phyloP scores from a whole-genome alignment of 1,140 invertebrate genomes.

The Drosophila lacteicornis region DNA sequence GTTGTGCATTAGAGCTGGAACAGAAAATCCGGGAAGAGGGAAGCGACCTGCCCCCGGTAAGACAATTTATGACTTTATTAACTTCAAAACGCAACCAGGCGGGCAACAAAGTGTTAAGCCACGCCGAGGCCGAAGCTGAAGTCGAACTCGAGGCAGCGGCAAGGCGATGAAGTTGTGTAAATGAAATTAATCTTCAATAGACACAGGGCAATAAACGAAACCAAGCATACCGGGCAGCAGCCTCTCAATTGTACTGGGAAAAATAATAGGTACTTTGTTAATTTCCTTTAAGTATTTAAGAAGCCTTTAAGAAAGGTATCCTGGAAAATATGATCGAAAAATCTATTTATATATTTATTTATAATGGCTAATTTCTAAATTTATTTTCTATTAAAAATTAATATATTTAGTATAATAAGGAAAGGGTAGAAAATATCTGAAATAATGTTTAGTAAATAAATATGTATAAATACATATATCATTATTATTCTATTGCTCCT shows the following conservation, averaged over 20 bases:
- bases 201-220: slow-evolving; percentile 80
- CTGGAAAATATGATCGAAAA: too few species aligned
- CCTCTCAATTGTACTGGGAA: slow-evolving; percentile 1
- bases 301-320: too few species aligned
- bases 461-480: too few species aligned
- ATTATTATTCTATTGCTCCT: neutral
- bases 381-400: too few species aligned
- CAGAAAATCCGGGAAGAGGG: slow-evolving; percentile 54
- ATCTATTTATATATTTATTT: too few species aligned
- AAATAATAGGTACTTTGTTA: neutral
- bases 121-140: slow-evolving; percentile 17
- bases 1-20: slow-evolving; percentile 71
- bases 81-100: slow-evolving; percentile 74
- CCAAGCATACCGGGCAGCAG: slow-evolving; percentile 46
- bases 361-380: too few species aligned
- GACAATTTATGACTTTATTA: slow-evolving; percentile 84
- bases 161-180: slow-evolving; percentile 82
- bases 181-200: slow-evolving; percentile 84
- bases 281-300: too few species aligned
- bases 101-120: slow-evolving; percentile 78
- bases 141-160: slow-evolving; percentile 23
- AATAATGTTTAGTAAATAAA: too few species aligned
- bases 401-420: too few species aligned
- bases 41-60: slow-evolving; percentile 60
- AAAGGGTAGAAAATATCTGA: too few species aligned